phyloP scores from a whole-genome alignment of 2,113 vertebrate genomes.

The Numida meleagris region DNA sequence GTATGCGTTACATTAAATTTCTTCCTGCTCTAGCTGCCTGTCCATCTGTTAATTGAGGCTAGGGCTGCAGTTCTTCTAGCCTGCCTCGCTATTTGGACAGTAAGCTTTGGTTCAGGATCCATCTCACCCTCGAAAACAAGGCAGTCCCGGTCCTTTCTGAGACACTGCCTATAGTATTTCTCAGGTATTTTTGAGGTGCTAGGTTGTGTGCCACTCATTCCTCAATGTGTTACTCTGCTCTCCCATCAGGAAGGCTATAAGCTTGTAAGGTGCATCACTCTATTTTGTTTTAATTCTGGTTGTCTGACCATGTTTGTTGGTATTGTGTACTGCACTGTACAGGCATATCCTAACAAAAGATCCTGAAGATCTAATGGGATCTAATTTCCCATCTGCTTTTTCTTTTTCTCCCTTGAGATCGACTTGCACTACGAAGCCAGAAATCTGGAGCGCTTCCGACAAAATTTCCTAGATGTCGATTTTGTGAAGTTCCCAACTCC shows the following conservation, averaged over 20 bases:
- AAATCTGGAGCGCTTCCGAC: constrained; percentile 90
- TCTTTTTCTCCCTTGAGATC: constrained; percentile 77
- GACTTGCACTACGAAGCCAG: constrained; percentile 91
- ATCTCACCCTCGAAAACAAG: neutral
- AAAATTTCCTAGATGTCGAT: constrained; percentile 87
- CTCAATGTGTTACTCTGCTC: neutral
- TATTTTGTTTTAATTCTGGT: neutral
- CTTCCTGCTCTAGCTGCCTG: neutral
- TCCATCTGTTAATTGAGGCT: neutral
- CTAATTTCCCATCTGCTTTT: neutral
- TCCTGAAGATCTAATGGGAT: neutral
- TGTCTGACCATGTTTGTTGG: neutral
- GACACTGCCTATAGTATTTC: neutral
- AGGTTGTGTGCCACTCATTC: neutral
- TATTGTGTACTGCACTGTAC: neutral
- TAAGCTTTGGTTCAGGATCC: neutral
- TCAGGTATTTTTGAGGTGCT: neutral
- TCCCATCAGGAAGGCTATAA: neutral
- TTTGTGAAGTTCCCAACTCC: constrained; percentile 92
- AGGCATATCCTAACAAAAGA: neutral
- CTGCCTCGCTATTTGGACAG: neutral
- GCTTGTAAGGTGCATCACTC: neutral
- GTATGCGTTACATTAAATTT: neutral
- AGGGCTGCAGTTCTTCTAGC: neutral
- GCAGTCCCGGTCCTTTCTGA: neutral